Percentiles rank a stretch among this genome's conserved stretches.
These are phyloP conservation scores for Heliornis fulica DNA, from an alignment of 2,113 vertebrate genomes.

Conservation along the genomic window DNA sequence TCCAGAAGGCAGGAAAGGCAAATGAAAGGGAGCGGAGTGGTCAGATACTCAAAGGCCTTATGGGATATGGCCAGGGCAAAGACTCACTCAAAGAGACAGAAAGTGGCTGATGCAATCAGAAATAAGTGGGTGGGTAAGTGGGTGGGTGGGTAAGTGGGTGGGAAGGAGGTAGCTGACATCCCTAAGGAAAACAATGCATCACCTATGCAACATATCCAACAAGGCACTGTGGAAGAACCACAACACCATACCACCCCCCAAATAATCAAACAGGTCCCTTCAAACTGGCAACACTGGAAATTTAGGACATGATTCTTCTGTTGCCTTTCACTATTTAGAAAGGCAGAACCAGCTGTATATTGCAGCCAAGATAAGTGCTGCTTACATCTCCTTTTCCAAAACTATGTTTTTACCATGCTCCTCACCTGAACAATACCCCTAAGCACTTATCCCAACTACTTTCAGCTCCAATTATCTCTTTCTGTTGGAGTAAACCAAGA, in stretches of 20 bases:
- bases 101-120: not conserved
- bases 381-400: not conserved
- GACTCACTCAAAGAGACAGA: not conserved
- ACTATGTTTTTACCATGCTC: not conserved
- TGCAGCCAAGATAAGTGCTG: not conserved
- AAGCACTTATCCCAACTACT: not conserved
- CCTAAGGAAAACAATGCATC: not conserved
- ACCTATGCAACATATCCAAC: not conserved
- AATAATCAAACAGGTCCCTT: not conserved
- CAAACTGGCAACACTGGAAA: not conserved
- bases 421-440: not conserved
- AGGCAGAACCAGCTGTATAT: not conserved
- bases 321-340: not conserved
- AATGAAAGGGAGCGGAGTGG: not conserved
- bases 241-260: not conserved
- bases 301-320: not conserved
- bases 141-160: no score
- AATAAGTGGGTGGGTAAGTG: no score
- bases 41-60: not conserved
- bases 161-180: no score
- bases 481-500: not conserved
- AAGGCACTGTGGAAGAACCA: not conserved
- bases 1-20: not conserved
- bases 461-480: not conserved
- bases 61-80: not conserved